Evolutionary conservation across 2,888 invertebrate genomes (phyloP).

Genomic region (Lasioglossum oenotherae): DNA sequence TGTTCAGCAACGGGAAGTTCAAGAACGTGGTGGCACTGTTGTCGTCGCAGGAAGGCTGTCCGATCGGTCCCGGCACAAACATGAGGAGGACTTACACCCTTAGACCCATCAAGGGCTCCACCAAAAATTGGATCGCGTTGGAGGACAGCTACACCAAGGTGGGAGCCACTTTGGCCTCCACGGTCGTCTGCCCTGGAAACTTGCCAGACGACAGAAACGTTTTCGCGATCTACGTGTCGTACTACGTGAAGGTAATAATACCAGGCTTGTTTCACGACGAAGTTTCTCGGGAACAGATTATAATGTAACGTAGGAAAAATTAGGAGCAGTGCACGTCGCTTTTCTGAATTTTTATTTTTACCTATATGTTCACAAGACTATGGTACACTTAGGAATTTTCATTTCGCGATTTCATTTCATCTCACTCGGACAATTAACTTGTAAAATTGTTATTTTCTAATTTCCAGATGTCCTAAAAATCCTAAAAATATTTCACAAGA

Average conservation of each 20-base stretch:
- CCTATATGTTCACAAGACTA: not conserved
- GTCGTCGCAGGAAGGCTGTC: conserved; percentile 88
- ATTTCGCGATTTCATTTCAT: not conserved
- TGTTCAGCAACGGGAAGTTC: conserved; percentile 97
- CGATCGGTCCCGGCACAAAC: conserved; percentile 88
- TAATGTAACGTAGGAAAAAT: not conserved
- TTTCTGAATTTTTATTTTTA: too few relatives aligned
- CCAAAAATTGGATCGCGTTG: conserved; percentile 96
- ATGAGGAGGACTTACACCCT: conserved; percentile 88
- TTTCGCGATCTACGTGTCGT: conserved; percentile 95
- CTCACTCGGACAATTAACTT: too few relatives aligned
- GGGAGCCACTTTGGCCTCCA: conserved; percentile 86
- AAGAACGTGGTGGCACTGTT: conserved; percentile 94
- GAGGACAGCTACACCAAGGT: conserved; percentile 89
- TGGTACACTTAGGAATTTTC: not conserved
- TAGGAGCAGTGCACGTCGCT: not conserved
- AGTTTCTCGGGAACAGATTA: not conserved
- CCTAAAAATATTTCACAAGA: not conserved
- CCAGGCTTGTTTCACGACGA: not conserved
- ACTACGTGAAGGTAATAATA: conserved; percentile 91
- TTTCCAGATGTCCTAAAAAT: not conserved
- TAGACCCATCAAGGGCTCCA: conserved; percentile 90
- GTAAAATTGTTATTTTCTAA: not conserved
- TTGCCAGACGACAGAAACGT: conserved; percentile 92
- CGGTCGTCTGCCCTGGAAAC: conserved; percentile 85